These are phyloP conservation scores for Anarrhichthys ocellatus DNA, from an alignment of 2,113 vertebrate species.

Conservation along the genomic window DNA sequence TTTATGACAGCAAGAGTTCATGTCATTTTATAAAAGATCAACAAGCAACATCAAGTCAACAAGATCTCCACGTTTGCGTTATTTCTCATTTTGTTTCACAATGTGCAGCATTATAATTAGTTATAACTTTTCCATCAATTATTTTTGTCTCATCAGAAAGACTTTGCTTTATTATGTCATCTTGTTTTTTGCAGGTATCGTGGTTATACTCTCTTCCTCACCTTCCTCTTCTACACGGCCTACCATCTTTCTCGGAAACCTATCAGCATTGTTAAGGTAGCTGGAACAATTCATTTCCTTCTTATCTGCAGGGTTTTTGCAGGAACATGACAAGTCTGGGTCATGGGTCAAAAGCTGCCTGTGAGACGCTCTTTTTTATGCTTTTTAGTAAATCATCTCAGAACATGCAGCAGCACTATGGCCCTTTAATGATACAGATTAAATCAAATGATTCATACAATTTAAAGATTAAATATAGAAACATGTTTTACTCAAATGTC, in stretches of 20 bases:
- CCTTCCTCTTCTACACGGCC: constrained; percentile 93
- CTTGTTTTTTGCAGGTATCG: constrained; percentile 87
- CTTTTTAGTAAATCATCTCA: background rate
- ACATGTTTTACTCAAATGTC: background rate
- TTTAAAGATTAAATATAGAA: background rate
- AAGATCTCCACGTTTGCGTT: background rate
- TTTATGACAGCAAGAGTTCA: background rate
- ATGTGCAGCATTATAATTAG: background rate
- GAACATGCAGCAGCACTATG: background rate
- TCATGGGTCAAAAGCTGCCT: background rate
- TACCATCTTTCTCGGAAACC: constrained; percentile 98
- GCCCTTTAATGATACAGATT: background rate
- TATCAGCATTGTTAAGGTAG: constrained; percentile 97
- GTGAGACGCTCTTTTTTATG: background rate
- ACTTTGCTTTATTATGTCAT: background rate
- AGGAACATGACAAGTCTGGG: background rate
- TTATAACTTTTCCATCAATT: background rate
- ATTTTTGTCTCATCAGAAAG: background rate
- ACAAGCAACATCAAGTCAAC: background rate
- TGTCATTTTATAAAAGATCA: background rate
- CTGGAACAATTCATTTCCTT: background rate
- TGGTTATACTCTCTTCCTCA: constrained; percentile 89
- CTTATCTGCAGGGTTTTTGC: background rate
- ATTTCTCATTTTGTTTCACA: background rate
- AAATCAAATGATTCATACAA: background rate